Conservation (phyloP, 2,797 vertebrate species). For the Rhinogobio ventralis region DNA sequence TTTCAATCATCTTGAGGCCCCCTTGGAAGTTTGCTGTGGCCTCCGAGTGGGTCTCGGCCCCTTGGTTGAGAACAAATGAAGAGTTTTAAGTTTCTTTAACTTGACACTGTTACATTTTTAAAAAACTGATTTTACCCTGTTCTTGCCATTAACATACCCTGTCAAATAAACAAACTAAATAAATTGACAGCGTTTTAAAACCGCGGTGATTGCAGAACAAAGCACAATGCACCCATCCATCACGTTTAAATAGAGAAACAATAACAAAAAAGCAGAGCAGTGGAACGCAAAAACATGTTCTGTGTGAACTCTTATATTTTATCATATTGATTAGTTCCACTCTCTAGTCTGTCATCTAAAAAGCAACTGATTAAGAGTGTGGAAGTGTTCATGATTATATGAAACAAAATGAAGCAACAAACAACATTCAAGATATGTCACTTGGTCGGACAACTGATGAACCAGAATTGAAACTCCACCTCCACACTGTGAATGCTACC, state of each 20-base stretch:
- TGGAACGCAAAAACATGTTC: neutral
- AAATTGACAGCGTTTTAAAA: neutral
- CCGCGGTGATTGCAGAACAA: neutral
- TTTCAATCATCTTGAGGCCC: neutral
- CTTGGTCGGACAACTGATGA: neutral
- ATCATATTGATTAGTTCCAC: neutral
- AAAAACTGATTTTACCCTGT: neutral
- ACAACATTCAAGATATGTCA: neutral
- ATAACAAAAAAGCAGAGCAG: neutral
- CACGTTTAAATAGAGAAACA: neutral
- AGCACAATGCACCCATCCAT: no score
- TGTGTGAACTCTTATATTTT: neutral
- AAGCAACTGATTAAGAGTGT: neutral
- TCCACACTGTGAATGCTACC: constrained; percentile 88
- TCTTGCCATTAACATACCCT: neutral
- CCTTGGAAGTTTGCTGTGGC: neutral
- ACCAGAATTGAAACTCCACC: constrained; percentile 72
- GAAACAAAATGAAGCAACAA: neutral
- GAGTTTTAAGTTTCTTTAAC: neutral
- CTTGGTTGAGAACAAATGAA: neutral
- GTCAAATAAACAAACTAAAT: neutral
- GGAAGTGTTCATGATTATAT: neutral
- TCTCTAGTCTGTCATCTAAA: neutral
- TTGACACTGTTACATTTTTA: neutral
- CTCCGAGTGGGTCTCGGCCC: neutral